phyloP scores from a whole-genome alignment of 2,797 vertebrate species.

The Diplodus puntazzo region DNA sequence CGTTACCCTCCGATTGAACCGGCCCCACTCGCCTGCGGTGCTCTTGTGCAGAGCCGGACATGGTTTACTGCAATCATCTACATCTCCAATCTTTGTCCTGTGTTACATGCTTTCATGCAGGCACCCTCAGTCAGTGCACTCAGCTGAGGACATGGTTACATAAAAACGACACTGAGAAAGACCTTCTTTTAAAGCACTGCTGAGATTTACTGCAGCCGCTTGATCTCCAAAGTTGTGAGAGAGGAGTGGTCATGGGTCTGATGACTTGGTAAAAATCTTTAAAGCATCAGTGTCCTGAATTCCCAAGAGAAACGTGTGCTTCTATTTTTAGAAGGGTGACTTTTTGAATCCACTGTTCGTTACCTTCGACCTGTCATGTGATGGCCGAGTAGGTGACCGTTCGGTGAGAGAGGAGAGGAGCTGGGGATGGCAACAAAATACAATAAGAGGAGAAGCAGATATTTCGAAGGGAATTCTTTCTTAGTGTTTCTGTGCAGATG shows the following conservation, averaged over 20 bases:
- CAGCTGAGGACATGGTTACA: slow-evolving; percentile 26
- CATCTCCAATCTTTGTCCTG: slow-evolving; percentile 14
- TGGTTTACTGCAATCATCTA: slow-evolving; percentile 45
- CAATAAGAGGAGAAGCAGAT: neutral
- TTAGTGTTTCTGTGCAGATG: neutral
- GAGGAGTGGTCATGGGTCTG: slow-evolving; percentile 6
- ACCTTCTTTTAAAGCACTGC: slow-evolving; percentile 12
- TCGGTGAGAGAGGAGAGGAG: neutral
- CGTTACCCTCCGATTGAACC: slow-evolving; percentile 53
- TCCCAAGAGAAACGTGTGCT: slow-evolving; percentile 15
- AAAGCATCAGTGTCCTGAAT: slow-evolving; percentile 7
- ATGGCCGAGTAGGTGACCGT: neutral
- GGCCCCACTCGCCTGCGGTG: slow-evolving; percentile 34
- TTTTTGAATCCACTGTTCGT: slow-evolving; percentile 28
- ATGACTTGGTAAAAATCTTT: slow-evolving; percentile 44
- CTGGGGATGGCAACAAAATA: neutral
- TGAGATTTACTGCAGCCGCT: slow-evolving; percentile 31
- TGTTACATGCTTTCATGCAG: slow-evolving; percentile 11
- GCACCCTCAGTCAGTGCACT: slow-evolving; percentile 5
- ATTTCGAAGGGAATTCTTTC: neutral
- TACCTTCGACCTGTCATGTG: slow-evolving; percentile 14
- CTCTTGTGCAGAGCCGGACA: slow-evolving; percentile 27
- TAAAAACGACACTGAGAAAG: slow-evolving; percentile 24
- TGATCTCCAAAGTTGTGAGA: slow-evolving; percentile 7
- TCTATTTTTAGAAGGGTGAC: slow-evolving; percentile 53